Percentiles rank a stretch among this genome's conserved stretches.
Evolutionary conservation across 2,888 invertebrate genomes (phyloP).

Genomic region (Loripinus fragilis): DNA sequence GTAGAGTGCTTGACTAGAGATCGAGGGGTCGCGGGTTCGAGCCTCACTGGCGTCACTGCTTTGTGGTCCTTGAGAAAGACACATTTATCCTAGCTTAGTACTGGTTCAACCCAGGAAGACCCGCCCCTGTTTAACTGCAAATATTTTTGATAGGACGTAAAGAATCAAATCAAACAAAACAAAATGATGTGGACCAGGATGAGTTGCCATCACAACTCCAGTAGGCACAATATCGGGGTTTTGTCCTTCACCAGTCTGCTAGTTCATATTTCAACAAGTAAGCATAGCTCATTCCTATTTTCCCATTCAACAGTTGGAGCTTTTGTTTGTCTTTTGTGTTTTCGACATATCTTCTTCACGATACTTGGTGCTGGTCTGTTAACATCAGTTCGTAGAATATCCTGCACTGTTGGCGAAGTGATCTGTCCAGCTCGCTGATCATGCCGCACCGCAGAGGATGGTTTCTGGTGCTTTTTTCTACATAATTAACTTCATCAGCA

Average conservation of each 20-base stretch:
- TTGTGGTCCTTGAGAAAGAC: no score
- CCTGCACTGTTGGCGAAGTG: not conserved
- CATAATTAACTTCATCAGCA: not conserved
- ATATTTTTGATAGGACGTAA: no score
- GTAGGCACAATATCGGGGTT: not conserved
- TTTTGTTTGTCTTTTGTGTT: not conserved
- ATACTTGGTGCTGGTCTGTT: not conserved
- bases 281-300: not conserved
- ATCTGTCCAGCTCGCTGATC: slow-evolving; percentile 6
- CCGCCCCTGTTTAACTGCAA: no score
- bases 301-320: slow-evolving; percentile 5
- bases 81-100: no score
- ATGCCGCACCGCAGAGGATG: slow-evolving; percentile 8
- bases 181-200: no score
- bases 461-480: not conserved
- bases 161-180: no score
- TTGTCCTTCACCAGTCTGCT: not conserved
- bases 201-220: not conserved
- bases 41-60: no score
- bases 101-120: no score
- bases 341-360: not conserved
- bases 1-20: no score
- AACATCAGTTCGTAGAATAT: not conserved
- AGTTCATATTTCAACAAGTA: not conserved
- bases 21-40: no score